These are phyloP conservation scores for Labeo catla DNA, from an alignment of 2,113 vertebrate species.

Conservation along the genomic window DNA sequence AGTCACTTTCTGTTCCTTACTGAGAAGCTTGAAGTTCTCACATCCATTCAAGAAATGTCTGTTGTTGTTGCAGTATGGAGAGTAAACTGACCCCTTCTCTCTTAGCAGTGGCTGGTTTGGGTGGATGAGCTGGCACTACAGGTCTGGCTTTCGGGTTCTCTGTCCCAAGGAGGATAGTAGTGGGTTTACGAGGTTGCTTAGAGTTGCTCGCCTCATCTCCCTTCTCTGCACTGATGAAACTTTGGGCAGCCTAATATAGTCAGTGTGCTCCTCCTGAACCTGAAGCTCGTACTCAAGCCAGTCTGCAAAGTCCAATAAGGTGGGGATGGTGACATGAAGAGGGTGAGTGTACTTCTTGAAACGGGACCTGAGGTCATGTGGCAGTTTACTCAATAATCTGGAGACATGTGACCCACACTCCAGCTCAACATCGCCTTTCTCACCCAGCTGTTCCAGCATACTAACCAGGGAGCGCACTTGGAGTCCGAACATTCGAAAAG, in stretches of 20 bases:
- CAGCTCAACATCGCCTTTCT: neutral
- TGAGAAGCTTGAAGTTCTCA: neutral
- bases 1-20: neutral
- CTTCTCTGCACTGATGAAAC: no score
- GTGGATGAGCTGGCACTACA: neutral
- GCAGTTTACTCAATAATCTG: neutral
- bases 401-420: slow-evolving; percentile 3
- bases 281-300: slow-evolving; percentile 7
- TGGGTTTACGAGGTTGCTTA: neutral
- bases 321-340: neutral
- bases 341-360: neutral
- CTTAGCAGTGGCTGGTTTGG: neutral
- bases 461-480: slow-evolving; percentile 2
- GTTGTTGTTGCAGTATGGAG: neutral
- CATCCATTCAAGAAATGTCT: neutral
- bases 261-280: neutral
- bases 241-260: no score
- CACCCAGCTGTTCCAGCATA: neutral
- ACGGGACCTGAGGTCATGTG: neutral
- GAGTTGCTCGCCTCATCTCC: neutral
- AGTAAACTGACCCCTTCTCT: neutral
- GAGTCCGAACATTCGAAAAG: neutral
- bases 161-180: neutral
- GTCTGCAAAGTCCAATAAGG: neutral
- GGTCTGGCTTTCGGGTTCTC: neutral